These are phyloP conservation scores for Dendrolimus pini DNA, from an alignment of 2,888 invertebrate species.

Conservation along the genomic window DNA sequence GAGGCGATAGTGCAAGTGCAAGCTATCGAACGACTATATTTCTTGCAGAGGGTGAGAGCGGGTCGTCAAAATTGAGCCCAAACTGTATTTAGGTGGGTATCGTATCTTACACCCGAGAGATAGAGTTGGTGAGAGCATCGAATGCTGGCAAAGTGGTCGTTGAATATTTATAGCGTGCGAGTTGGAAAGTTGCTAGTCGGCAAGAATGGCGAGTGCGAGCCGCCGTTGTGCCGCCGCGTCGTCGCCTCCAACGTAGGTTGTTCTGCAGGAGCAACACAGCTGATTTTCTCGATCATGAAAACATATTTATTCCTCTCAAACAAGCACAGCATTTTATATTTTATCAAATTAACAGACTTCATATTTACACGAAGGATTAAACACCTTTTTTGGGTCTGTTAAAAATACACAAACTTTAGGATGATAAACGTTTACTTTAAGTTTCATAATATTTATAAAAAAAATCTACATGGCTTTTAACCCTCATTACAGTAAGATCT, in stretches of 20 bases:
- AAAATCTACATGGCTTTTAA: too few species aligned
- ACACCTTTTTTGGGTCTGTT: too few species aligned
- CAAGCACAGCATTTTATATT: constrained; percentile 11
- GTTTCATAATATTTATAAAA: too few species aligned
- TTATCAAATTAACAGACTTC: too few species aligned
- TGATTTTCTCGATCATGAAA: constrained; percentile 49
- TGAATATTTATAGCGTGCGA: constrained; percentile 65
- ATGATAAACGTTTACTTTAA: too few species aligned
- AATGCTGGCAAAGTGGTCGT: constrained; percentile 38
- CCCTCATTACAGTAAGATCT: too few species aligned
- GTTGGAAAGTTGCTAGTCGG: constrained; percentile 57
- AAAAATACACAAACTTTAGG: too few species aligned
- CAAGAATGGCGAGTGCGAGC: constrained; percentile 20
- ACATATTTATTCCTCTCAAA: constrained; percentile 25
- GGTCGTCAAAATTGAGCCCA: constrained; percentile 75
- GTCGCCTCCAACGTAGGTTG: not conserved
- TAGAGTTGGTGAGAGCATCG: constrained; percentile 35
- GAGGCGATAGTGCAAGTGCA: constrained; percentile 49
- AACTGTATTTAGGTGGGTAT: constrained; percentile 73
- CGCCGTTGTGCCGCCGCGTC: constrained; percentile 20
- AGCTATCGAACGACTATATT: constrained; percentile 46
- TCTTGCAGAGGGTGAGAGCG: constrained; percentile 55
- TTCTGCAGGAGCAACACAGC: constrained; percentile 33
- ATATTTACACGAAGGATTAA: too few species aligned
- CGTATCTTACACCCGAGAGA: constrained; percentile 19